phyloP scores from a whole-genome alignment of 2,113 vertebrate species.

The Caranx melampygus region DNA sequence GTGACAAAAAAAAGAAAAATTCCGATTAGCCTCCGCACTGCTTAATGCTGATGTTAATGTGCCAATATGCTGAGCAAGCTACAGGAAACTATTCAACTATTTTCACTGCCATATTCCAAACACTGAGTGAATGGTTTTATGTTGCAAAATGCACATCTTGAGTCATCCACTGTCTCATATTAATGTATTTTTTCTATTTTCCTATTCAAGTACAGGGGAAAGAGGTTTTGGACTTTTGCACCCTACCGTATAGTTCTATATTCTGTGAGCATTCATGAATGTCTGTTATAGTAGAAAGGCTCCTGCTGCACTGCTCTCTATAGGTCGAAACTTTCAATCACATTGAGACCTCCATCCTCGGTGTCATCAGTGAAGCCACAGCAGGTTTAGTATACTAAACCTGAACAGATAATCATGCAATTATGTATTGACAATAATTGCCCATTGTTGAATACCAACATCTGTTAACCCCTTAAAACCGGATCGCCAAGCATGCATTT shows the following conservation, averaged over 20 bases:
- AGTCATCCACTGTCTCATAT: background rate
- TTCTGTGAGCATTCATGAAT: no score
- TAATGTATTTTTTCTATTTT: background rate
- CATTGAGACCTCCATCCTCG: background rate
- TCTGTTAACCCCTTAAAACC: background rate
- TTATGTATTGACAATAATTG: background rate
- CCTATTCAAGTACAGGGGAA: no score
- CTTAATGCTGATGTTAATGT: no score
- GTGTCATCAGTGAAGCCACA: background rate
- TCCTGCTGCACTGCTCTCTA: background rate
- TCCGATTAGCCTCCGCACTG: conserved; percentile 11
- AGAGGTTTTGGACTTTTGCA: no score
- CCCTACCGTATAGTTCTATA: no score
- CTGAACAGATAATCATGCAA: background rate
- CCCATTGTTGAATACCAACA: background rate
- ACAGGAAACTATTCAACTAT: no score
- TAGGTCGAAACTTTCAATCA: background rate
- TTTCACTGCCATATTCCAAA: no score
- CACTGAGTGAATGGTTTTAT: no score
- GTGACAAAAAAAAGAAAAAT: background rate
- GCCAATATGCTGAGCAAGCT: no score
- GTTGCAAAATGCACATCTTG: no score
- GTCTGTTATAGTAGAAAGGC: background rate
- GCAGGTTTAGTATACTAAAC: background rate
- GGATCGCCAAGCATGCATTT: no score